Percentiles rank a stretch among this genome's conserved stretches.
These are phyloP conservation scores for Eudemis profundana DNA, from an alignment of 2,888 invertebrate species.

Conservation along the genomic window DNA sequence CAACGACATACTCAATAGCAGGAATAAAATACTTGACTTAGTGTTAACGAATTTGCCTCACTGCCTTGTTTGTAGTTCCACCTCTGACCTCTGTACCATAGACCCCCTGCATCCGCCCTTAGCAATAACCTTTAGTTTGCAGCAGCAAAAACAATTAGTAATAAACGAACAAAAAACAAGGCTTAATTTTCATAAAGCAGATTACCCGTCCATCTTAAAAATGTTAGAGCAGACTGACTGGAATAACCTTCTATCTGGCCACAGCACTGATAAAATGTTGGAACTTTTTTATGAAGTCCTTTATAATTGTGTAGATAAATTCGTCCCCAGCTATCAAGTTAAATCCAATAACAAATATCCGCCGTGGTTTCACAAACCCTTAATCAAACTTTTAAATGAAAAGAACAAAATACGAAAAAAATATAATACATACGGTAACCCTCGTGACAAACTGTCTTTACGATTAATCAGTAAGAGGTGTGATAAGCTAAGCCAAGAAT, in stretches of 20 bases:
- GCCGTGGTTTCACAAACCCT: constrained; percentile 33
- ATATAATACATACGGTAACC: constrained; percentile 42
- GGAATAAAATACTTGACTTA: constrained; percentile 33
- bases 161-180: no score
- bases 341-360: constrained; percentile 28
- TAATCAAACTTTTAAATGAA: constrained; percentile 36
- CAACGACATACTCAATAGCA: constrained; percentile 30
- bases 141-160: no score
- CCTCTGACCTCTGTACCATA: constrained; percentile 13
- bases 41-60: constrained; percentile 23
- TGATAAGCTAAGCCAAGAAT: constrained; percentile 12
- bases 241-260: no score
- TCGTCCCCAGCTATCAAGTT: constrained; percentile 25
- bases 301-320: constrained; percentile 14
- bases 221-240: no score
- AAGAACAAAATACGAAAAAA: constrained; percentile 42
- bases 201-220: no score
- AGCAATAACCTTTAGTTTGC: neutral
- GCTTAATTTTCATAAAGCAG: no score
- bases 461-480: constrained; percentile 25
- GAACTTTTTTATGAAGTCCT: constrained; percentile 2
- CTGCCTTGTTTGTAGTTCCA: constrained; percentile 1
- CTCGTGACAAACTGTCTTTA: constrained; percentile 15
- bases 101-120: constrained; percentile 36
- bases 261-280: neutral